Percentiles rank a stretch among this genome's conserved stretches.
phyloP scores from a whole-genome alignment of 2,797 vertebrate genomes.

The Notolabrus celidotus region DNA sequence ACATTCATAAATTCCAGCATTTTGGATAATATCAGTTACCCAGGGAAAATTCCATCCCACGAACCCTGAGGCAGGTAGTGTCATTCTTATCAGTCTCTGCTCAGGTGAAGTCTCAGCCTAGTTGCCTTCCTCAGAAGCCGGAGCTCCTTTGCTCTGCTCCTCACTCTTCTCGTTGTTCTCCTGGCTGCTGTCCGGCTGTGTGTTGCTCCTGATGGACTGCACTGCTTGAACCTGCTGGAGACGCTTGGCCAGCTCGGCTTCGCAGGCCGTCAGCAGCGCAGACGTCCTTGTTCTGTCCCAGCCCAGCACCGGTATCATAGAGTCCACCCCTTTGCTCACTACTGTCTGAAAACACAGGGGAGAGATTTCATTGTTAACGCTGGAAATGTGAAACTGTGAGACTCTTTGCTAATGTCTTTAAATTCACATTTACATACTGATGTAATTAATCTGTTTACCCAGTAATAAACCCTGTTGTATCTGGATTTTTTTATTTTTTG shows the following conservation, averaged over 20 bases:
- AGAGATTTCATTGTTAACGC: not conserved
- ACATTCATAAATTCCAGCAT: constrained; percentile 62
- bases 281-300: constrained; percentile 76
- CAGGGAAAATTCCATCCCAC: constrained; percentile 41
- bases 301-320: constrained; percentile 78
- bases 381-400: not conserved
- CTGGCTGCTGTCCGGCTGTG: constrained; percentile 45
- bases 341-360: constrained; percentile 74
- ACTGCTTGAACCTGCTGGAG: constrained; percentile 79
- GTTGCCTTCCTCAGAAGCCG: constrained; percentile 57
- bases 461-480: too few relatives aligned
- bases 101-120: constrained; percentile 54
- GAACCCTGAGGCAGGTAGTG: constrained; percentile 54
- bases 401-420: not conserved
- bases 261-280: constrained; percentile 77
- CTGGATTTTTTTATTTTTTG: too few relatives aligned
- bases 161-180: constrained; percentile 12
- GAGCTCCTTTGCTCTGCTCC: constrained; percentile 23
- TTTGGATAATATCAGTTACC: constrained; percentile 37
- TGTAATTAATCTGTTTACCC: too few relatives aligned
- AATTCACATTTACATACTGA: too few relatives aligned
- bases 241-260: constrained; percentile 78
- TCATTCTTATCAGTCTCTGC: constrained; percentile 69
- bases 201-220: constrained; percentile 75
- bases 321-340: constrained; percentile 64